Conservation (phyloP, 2,888 invertebrate genomes). For the Ochropacha duplaris region DNA sequence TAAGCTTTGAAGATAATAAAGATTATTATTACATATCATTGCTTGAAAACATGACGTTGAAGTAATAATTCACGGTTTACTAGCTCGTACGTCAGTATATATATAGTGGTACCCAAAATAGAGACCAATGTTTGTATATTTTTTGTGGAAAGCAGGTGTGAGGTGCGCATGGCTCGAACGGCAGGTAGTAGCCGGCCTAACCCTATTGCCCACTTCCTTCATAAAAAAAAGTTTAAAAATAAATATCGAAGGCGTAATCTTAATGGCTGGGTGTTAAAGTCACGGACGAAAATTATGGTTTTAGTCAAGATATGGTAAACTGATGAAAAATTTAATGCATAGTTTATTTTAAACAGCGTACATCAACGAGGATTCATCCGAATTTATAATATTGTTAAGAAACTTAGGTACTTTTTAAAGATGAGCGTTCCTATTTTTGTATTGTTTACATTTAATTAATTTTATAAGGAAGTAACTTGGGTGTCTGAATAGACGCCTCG, state of each 20-base stretch:
- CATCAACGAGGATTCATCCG: conserved; percentile 12
- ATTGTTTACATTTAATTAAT: conserved; percentile 54
- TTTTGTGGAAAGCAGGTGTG: conserved; percentile 75
- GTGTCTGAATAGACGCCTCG: conserved; percentile 41
- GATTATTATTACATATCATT: too few species aligned
- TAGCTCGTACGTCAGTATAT: conserved; percentile 41
- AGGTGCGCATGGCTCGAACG: conserved; percentile 36
- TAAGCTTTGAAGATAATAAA: too few species aligned
- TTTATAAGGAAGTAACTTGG: conserved; percentile 56
- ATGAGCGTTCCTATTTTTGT: conserved; percentile 29
- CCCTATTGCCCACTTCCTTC: conserved; percentile 71
- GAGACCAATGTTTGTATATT: conserved; percentile 62
- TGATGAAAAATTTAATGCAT: conserved; percentile 2
- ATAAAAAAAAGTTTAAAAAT: conserved; percentile 57
- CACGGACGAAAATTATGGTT: conserved; percentile 42
- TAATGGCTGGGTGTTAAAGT: conserved; percentile 59
- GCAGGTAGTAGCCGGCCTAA: conserved; percentile 62
- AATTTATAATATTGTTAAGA: conserved; percentile 11
- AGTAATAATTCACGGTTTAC: conserved; percentile 58
- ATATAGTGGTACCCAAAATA: conserved; percentile 55
- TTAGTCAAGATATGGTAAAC: conserved; percentile 6
- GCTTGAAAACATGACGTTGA: conserved; percentile 42
- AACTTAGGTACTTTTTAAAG: neutral
- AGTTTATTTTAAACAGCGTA: conserved; percentile 5
- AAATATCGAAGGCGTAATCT: conserved; percentile 42